These are phyloP conservation scores for Mantis religiosa DNA, from an alignment of 2,888 invertebrate genomes.

Conservation along the genomic window DNA sequence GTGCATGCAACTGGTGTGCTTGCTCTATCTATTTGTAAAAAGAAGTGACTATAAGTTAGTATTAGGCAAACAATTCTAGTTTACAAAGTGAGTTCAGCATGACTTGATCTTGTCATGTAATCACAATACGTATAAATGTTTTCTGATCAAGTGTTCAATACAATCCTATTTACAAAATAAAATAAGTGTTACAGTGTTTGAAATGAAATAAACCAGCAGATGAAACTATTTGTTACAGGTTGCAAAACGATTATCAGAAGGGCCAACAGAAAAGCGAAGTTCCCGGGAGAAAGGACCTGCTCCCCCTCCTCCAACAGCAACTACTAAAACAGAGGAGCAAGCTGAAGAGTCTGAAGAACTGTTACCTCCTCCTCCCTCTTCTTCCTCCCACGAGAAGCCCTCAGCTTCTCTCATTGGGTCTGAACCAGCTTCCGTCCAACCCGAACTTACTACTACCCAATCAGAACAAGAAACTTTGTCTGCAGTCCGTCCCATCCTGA, in stretches of 20 bases:
- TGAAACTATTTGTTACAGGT: not conserved
- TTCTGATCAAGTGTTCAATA: too few relatives aligned
- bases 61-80: too few relatives aligned
- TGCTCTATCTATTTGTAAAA: too few relatives aligned
- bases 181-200: not conserved
- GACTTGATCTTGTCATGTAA: too few relatives aligned
- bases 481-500: constrained; percentile 16
- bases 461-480: constrained; percentile 7
- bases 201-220: not conserved
- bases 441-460: not conserved
- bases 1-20: too few relatives aligned
- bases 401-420: constrained; percentile 15
- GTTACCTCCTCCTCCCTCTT: constrained; percentile 11
- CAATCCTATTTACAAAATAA: too few relatives aligned
- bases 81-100: too few relatives aligned
- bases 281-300: constrained; percentile 75
- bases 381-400: constrained; percentile 28
- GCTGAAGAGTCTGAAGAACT: constrained; percentile 26
- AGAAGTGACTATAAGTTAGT: too few relatives aligned
- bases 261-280: constrained; percentile 46
- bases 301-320: constrained; percentile 59
- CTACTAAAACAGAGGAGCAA: constrained; percentile 11
- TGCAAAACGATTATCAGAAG: constrained; percentile 11
- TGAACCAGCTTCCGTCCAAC: constrained; percentile 1
- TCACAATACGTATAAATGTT: too few relatives aligned